Evolutionary conservation across 1,140 invertebrate genomes (phyloP).

Genomic region (Pantala flavescens): DNA sequence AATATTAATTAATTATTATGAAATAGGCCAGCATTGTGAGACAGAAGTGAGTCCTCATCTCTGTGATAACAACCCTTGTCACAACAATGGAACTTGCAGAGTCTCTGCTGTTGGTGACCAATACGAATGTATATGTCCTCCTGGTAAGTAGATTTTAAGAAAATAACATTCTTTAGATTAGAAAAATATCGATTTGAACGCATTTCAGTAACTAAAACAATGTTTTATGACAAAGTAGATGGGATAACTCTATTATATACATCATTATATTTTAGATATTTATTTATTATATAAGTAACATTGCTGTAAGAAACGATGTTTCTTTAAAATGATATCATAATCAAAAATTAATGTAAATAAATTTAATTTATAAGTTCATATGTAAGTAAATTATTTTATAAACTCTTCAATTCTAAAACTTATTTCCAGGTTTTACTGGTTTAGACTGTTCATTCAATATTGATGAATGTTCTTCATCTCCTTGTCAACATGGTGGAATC

Average conservation of each 20-base stretch:
- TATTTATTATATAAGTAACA: too few relatives aligned
- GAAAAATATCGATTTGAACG: not conserved
- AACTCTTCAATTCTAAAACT: not conserved
- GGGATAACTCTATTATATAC: too few relatives aligned
- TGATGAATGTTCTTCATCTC: constrained; percentile 57
- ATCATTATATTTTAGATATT: too few relatives aligned
- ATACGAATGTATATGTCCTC: constrained; percentile 40
- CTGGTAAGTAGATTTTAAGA: constrained; percentile 32
- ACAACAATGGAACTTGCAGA: constrained; percentile 57
- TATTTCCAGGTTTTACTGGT: constrained; percentile 47
- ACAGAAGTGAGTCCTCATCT: constrained; percentile 53
- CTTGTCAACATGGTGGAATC: constrained; percentile 72
- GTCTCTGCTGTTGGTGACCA: constrained; percentile 37
- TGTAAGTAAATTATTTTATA: not conserved
- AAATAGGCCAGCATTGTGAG: constrained; percentile 63
- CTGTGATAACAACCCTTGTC: constrained; percentile 62
- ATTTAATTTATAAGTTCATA: not conserved
- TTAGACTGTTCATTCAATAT: constrained; percentile 53
- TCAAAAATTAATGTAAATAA: not conserved
- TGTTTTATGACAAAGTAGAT: too few relatives aligned
- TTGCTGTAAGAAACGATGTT: too few relatives aligned
- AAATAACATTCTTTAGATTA: constrained; percentile 24
- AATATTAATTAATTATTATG: constrained; percentile 17
- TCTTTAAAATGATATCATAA: not conserved
- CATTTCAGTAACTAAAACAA: not conserved